A percentile compares a stretch with the other conserved stretches of the same genome.
Evolutionary conservation across 30 jellyfish, hydroid and myxozoan genomes (phyloP).

Genomic region (Aurelia sp.): DNA sequence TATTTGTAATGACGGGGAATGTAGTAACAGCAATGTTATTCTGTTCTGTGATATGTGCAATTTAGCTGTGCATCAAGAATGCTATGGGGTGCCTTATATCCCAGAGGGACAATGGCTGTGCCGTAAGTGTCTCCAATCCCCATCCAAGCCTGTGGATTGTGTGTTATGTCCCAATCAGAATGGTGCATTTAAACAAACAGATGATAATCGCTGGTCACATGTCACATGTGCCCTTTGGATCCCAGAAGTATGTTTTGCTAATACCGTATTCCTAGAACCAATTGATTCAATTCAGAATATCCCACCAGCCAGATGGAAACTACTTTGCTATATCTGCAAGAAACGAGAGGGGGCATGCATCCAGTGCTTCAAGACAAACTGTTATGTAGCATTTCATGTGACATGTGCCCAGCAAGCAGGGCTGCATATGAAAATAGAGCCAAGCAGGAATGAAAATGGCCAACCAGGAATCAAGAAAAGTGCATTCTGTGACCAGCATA

Average conservation of each 20-base stretch:
- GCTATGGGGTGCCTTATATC: constrained; percentile 99
- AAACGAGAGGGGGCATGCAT: constrained; percentile 98
- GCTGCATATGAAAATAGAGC: constrained; percentile 94
- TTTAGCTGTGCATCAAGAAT: constrained; percentile 98
- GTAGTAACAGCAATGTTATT: constrained; percentile 95
- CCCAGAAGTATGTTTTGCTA: constrained; percentile 99
- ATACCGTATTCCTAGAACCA: constrained; percentile 98
- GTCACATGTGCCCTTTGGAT: constrained; percentile 99
- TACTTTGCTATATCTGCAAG: constrained; percentile 90
- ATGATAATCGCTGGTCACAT: constrained; percentile 96
- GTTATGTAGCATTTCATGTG: constrained; percentile 97
- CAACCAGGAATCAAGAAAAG: constrained; percentile 90
- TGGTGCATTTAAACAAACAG: constrained; percentile 99
- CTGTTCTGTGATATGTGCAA: constrained; percentile 99
- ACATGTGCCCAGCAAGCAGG: constrained; percentile 99
- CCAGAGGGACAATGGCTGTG: constrained; percentile 99
- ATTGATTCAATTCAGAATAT: constrained; percentile 93
- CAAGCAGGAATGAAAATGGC: constrained; percentile 93
- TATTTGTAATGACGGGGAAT: constrained; percentile 98
- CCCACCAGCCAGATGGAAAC: constrained; percentile 98
- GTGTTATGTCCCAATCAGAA: constrained; percentile 93
- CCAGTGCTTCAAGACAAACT: constrained; percentile 93
- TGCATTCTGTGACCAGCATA: constrained; percentile 90
- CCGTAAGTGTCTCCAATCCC: constrained; percentile 96
- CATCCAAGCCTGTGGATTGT: constrained; percentile 97